Percentiles rank a stretch among this genome's conserved stretches.
Conservation (phyloP, 1,140 invertebrate genomes). For the Platorchestia sp. region DNA sequence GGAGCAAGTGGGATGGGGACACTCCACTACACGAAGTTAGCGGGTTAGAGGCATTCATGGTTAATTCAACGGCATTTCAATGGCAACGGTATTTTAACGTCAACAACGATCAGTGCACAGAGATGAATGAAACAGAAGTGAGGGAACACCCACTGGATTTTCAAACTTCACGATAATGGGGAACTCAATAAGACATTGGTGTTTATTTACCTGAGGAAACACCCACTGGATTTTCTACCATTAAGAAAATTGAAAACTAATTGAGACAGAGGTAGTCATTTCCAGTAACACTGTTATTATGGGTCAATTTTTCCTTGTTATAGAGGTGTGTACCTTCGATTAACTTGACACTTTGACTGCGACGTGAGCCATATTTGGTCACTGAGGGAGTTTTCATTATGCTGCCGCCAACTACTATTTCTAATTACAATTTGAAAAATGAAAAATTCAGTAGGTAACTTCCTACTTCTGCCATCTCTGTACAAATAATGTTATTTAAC, state of each 20-base stretch:
- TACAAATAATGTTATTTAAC: neutral
- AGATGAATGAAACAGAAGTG: neutral
- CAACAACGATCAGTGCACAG: neutral
- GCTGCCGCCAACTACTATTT: too few relatives aligned
- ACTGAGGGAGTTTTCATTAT: too few relatives aligned
- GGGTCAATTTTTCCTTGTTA: too few relatives aligned
- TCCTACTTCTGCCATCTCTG: neutral
- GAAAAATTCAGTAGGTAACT: neutral
- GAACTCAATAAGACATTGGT: too few relatives aligned
- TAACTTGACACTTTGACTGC: too few relatives aligned
- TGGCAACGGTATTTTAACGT: neutral
- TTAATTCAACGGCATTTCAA: neutral
- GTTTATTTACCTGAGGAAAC: too few relatives aligned
- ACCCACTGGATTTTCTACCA: too few relatives aligned
- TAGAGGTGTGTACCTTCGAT: too few relatives aligned
- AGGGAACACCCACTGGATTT: neutral
- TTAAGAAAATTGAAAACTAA: too few relatives aligned
- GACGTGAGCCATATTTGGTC: too few relatives aligned
- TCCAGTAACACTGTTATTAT: too few relatives aligned
- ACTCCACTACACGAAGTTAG: constrained; percentile 79
- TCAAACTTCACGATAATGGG: neutral
- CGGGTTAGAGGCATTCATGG: constrained; percentile 5
- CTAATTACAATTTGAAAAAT: neutral
- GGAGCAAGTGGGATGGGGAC: constrained; percentile 94
- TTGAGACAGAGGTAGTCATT: too few relatives aligned